Evolutionary conservation across 2,888 invertebrate genomes (phyloP).

Genomic region (Drosophila borborema): DNA sequence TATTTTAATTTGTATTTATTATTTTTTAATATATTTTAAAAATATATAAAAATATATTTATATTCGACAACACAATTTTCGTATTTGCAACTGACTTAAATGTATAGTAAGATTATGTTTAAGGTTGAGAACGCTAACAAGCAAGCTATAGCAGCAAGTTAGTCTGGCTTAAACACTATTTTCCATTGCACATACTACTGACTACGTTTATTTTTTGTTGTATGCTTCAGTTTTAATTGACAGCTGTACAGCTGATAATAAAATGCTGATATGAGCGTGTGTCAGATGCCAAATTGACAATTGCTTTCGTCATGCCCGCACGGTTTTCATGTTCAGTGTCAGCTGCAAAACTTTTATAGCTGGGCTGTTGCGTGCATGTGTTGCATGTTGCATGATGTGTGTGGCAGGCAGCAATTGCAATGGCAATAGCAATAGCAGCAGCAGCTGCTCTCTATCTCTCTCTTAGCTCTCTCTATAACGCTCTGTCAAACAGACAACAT

Average conservation of each 20-base stretch:
- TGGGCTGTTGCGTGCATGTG: slow-evolving; percentile 29
- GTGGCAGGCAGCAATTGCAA: slow-evolving; percentile 22
- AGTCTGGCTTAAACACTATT: not conserved
- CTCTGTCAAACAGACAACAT: slow-evolving; percentile 47
- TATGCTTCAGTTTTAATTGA: slow-evolving; percentile 72
- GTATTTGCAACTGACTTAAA: not conserved
- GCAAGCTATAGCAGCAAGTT: not conserved
- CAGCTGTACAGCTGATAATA: slow-evolving; percentile 68
- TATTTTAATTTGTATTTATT: no score
- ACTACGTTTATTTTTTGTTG: slow-evolving; percentile 29
- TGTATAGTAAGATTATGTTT: not conserved
- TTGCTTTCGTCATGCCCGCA: slow-evolving; percentile 48
- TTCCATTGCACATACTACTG: slow-evolving; percentile 17
- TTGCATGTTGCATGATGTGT: slow-evolving; percentile 33
- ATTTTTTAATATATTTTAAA: not conserved
- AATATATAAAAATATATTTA: not conserved
- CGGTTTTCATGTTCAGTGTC: slow-evolving; percentile 67
- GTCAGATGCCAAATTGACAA: slow-evolving; percentile 65
- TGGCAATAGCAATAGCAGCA: slow-evolving; percentile 1
- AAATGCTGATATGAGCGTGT: slow-evolving; percentile 62
- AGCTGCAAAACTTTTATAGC: slow-evolving; percentile 46
- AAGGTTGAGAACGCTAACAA: not conserved
- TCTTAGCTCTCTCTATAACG: not conserved
- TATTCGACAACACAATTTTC: not conserved
- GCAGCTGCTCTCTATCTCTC: slow-evolving; percentile 17